These are phyloP conservation scores for Cerceris ruficornis DNA, from an alignment of 2,888 invertebrate genomes.

Conservation along the genomic window DNA sequence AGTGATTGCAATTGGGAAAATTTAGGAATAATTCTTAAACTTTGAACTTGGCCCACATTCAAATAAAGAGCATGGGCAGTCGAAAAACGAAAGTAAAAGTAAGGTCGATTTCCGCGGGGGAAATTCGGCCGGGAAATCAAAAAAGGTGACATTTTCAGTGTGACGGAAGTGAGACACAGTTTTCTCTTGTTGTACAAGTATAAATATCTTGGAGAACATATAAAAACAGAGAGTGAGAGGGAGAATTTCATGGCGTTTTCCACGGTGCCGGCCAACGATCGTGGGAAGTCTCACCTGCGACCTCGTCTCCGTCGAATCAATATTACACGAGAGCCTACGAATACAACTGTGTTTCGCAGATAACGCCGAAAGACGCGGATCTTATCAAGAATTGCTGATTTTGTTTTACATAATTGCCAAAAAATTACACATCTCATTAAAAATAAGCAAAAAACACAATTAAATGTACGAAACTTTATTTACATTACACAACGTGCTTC, in stretches of 20 bases:
- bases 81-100: no score
- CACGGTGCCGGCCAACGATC: slow-evolving; percentile 61
- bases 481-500: no score
- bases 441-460: neutral
- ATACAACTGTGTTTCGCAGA: slow-evolving; percentile 33
- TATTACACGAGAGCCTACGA: slow-evolving; percentile 64
- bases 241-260: slow-evolving; percentile 51
- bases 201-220: slow-evolving; percentile 28
- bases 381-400: slow-evolving; percentile 15
- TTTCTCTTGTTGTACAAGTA: neutral
- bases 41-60: no score
- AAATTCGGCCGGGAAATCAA: no score
- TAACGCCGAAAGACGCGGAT: slow-evolving; percentile 40
- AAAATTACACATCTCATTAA: neutral
- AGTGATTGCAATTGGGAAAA: no score
- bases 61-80: no score
- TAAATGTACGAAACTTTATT: no score
- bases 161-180: neutral
- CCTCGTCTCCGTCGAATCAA: slow-evolving; percentile 74
- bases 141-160: no score
- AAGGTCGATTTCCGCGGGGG: no score
- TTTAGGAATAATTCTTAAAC: no score
- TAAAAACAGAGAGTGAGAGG: neutral
- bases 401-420: neutral
- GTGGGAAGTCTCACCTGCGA: slow-evolving; percentile 76